Percentiles rank a stretch among this genome's conserved stretches.
Conservation (phyloP, 2,888 invertebrate genomes). For the Torymus aiolomorphi region DNA sequence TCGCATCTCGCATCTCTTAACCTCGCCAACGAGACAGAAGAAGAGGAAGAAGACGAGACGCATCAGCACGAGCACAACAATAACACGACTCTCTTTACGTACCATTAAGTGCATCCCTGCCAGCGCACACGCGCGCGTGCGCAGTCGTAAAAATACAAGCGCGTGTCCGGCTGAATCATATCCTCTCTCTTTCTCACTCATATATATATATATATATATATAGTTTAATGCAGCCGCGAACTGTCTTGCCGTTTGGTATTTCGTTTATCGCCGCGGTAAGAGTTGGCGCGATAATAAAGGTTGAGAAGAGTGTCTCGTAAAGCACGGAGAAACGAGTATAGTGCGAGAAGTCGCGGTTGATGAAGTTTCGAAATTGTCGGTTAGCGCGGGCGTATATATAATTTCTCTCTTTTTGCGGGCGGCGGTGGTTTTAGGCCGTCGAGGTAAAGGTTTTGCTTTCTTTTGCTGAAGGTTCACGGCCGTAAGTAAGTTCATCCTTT, state of each 20-base stretch:
- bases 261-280: constrained; percentile 18
- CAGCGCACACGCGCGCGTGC: not conserved
- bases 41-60: not conserved
- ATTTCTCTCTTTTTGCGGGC: too few species aligned
- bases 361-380: not conserved
- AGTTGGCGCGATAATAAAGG: constrained; percentile 10
- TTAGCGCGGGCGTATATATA: too few species aligned
- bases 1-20: too few species aligned
- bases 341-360: not conserved
- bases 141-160: constrained; percentile 41
- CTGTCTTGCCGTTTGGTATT: constrained; percentile 17
- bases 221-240: constrained; percentile 49
- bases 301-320: not conserved
- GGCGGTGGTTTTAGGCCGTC: too few species aligned
- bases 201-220: not conserved
- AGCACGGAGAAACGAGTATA: not conserved
- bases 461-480: too few species aligned
- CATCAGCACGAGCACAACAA: constrained; percentile 13
- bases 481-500: too few species aligned
- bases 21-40: not conserved
- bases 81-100: constrained; percentile 49
- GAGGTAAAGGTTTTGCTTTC: too few species aligned
- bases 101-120: constrained; percentile 23
- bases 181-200: not conserved
- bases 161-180: constrained; percentile 48